These are phyloP conservation scores for Andrena trimmerana DNA, from an alignment of 2,888 invertebrate species.

Conservation along the genomic window DNA sequence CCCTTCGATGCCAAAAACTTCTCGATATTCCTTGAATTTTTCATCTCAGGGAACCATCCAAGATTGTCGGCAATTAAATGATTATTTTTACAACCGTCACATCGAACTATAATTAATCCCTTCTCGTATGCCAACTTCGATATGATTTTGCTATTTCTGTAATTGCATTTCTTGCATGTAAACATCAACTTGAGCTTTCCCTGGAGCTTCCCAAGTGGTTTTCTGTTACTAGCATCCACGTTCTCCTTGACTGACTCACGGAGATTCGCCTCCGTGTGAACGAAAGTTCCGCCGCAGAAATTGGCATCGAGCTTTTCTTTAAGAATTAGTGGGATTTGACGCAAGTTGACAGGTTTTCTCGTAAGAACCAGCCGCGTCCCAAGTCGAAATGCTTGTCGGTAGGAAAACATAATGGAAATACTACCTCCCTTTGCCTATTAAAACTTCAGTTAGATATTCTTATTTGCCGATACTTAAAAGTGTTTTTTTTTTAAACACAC, in stretches of 20 bases:
- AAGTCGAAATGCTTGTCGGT: slow-evolving; percentile 34
- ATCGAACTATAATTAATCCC: slow-evolving; percentile 97
- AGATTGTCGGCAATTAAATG: slow-evolving; percentile 98
- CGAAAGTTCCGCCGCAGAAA: not conserved
- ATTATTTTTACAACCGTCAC: slow-evolving; percentile 94
- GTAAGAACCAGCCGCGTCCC: slow-evolving; percentile 11
- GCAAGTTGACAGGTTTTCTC: not conserved
- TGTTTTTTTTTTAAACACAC: not conserved
- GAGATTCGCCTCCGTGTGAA: not conserved
- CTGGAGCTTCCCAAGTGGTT: slow-evolving; percentile 82
- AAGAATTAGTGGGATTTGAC: not conserved
- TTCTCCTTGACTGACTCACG: not conserved
- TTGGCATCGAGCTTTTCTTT: not conserved
- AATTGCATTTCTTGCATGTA: slow-evolving; percentile 95
- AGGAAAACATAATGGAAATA: slow-evolving; percentile 37
- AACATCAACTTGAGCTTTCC: slow-evolving; percentile 91
- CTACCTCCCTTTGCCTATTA: not conserved
- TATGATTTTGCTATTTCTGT: slow-evolving; percentile 92
- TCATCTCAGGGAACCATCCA: slow-evolving; percentile 95
- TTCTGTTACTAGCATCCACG: slow-evolving; percentile 8
- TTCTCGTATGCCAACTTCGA: slow-evolving; percentile 94
- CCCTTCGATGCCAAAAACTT: slow-evolving; percentile 95
- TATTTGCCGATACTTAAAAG: not conserved
- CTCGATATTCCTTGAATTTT: slow-evolving; percentile 93
- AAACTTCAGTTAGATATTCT: not conserved